phyloP scores from a whole-genome alignment of 1,140 invertebrate genomes.

The Trachymyrmex septentrionalis region DNA sequence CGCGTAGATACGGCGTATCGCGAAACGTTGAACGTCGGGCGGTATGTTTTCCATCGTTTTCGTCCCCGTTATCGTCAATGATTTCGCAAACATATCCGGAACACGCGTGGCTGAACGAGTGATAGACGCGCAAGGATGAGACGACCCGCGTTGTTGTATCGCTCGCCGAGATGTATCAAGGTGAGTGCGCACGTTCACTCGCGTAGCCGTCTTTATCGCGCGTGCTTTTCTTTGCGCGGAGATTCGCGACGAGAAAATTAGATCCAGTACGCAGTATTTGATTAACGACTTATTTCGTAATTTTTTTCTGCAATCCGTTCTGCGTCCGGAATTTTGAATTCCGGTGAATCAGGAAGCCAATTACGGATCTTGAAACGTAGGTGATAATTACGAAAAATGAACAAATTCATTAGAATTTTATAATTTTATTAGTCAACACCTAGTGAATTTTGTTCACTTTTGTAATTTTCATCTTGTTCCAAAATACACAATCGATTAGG shows the following conservation, averaged over 20 bases:
- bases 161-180: conserved; percentile 70
- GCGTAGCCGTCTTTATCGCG: not conserved
- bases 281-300: not conserved
- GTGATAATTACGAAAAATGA: too few relatives aligned
- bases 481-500: too few relatives aligned
- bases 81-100: conserved; percentile 9
- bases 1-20: conserved; percentile 35
- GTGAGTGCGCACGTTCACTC: conserved; percentile 59
- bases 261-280: not conserved
- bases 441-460: too few relatives aligned
- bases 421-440: too few relatives aligned
- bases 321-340: not conserved
- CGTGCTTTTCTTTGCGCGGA: not conserved
- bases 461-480: too few relatives aligned
- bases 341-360: too few relatives aligned
- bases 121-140: conserved; percentile 57
- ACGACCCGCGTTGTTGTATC: conserved; percentile 63
- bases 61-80: not conserved
- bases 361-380: too few relatives aligned
- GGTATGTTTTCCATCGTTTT: not conserved
- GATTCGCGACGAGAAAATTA: not conserved
- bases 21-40: not conserved
- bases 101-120: conserved; percentile 57
- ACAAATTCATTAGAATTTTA: too few relatives aligned
- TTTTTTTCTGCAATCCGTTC: not conserved